Percentiles rank a stretch among this genome's conserved stretches.
Evolutionary conservation across 2,888 invertebrate species (phyloP).

Genomic region (Antheraea assamensis): DNA sequence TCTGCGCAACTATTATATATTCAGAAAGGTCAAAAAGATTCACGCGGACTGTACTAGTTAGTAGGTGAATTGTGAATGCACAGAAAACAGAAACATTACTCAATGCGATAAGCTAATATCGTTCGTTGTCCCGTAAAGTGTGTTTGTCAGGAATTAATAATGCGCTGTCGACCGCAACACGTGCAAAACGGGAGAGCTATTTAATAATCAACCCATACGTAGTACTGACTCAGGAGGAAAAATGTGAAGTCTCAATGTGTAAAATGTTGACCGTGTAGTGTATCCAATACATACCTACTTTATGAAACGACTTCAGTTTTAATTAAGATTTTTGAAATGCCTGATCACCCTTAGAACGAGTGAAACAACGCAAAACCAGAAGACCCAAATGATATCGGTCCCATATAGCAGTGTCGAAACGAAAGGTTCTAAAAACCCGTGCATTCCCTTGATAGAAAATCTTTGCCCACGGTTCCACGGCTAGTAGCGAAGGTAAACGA

Average conservation of each 20-base stretch:
- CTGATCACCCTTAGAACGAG: no score
- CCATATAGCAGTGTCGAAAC: no score
- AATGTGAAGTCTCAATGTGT: background rate
- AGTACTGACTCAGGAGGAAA: slow-evolving; percentile 1
- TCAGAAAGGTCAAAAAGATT: no score
- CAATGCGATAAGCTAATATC: background rate
- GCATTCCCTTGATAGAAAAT: no score
- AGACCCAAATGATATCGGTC: no score
- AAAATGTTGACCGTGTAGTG: background rate
- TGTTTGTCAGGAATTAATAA: background rate
- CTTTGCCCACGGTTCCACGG: no score
- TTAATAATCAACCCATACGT: background rate
- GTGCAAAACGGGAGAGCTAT: background rate
- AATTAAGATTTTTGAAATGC: background rate
- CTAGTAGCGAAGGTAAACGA: no score
- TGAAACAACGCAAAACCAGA: no score
- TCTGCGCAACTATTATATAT: no score
- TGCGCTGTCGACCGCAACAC: slow-evolving; percentile 9
- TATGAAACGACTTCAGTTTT: background rate
- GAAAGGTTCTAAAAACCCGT: no score
- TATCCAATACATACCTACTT: background rate
- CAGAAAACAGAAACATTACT: background rate
- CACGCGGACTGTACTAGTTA: no score
- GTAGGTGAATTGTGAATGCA: background rate
- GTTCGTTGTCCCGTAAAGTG: background rate